Conservation (phyloP, 2,888 invertebrate species). For the Mesochorus sp. region DNA sequence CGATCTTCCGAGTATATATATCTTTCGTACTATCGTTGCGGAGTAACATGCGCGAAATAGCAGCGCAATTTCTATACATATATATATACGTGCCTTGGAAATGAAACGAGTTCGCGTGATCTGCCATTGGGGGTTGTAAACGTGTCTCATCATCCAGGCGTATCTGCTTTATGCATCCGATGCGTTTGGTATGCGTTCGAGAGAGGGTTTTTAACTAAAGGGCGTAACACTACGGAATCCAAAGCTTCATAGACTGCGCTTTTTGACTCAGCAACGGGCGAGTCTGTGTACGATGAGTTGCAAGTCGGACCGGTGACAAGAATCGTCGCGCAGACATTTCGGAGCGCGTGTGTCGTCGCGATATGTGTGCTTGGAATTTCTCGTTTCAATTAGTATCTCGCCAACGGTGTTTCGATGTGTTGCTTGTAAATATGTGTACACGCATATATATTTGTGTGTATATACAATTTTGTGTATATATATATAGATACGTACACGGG, state of each 20-base stretch:
- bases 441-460: conserved; percentile 1
- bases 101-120: conserved; percentile 54
- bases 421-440: conserved; percentile 5
- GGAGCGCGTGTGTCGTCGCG: conserved; percentile 57
- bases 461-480: conserved; percentile 5
- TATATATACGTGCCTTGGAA: conserved; percentile 15
- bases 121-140: conserved; percentile 39
- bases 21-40: too few relatives aligned
- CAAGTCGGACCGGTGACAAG: conserved; percentile 55
- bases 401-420: conserved; percentile 46
- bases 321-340: conserved; percentile 61
- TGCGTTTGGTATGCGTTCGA: not conserved
- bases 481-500: conserved; percentile 8
- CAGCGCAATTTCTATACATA: not conserved
- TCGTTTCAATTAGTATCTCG: conserved; percentile 68
- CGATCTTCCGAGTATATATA: too few relatives aligned
- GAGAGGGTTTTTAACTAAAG: too few relatives aligned
- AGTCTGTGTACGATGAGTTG: not conserved
- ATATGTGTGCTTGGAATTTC: conserved; percentile 66
- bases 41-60: conserved; percentile 28
- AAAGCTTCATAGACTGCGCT: not conserved
- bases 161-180: not conserved
- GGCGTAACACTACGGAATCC: not conserved
- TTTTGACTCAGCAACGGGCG: not conserved
- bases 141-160: conserved; percentile 19